Base-by-base conservation (phyloP, 92 coral and sea anemone genomes). In the Palythoa grandis region DNA sequence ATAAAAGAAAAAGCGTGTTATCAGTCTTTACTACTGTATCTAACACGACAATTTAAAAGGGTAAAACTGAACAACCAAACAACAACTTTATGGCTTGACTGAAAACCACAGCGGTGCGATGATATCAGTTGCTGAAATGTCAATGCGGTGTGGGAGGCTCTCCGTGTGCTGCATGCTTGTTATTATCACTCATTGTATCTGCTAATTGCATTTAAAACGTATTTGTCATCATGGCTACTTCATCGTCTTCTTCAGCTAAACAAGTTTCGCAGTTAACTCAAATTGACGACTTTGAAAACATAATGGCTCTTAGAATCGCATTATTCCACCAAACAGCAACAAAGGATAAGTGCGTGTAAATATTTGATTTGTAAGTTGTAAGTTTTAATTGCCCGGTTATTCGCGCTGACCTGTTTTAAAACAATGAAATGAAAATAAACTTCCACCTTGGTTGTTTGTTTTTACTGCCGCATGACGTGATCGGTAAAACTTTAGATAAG, bases 351-450 rank as follows among this genome's bases (percentile, higher is more conserved):
- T 76, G 17, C 66, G 38, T 54, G 39, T 76, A 76, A 76, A 76
- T 76, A 76, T 76, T 76, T 76, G 65, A 54, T 76, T 76, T 52
- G 82, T 76, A 76, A 76, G 48, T 16, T 69, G 39, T n/a, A n/a
- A 24, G 22, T 69, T 69, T 11, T 35, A 24, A 35, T 69, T 24
- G 73, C 39, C 9, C 23, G 43, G 43, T 69, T 67, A 9, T 69
- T 69, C 68, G 8, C 9, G 2, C 6, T 69, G 73, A 69, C 73
- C 73, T 25, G 3, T 40, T 40, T 40, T 3, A 69, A 24, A 25
- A 24, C 13, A 69, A 69, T 6, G 73, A 25, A 69, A 69, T 12
- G 3, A 69, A 69, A 69, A 25, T 12, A 25, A 69, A 24, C 14
- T 3, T 12, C 5, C 43, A 29, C 10, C 4, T 25, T 25, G 68